These are phyloP conservation scores for Phalloptychus januarius DNA, from an alignment of 2,797 vertebrate species.

Conservation along the genomic window DNA sequence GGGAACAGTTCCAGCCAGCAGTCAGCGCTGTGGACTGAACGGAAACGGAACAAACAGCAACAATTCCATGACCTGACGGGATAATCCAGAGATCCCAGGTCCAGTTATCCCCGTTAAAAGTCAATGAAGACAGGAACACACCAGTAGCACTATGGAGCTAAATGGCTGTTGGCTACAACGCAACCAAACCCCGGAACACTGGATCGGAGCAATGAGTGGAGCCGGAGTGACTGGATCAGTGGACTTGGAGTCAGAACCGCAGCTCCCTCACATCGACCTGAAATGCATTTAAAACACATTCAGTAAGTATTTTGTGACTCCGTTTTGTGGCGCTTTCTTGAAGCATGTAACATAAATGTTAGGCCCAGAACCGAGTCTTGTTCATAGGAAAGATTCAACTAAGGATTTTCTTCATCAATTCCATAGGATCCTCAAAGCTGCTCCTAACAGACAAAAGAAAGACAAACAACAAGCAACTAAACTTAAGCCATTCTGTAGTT, in stretches of 20 bases:
- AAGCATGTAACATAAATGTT: background rate
- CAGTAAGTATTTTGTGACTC: background rate
- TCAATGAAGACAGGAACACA: constrained; percentile 11
- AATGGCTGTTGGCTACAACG: constrained; percentile 61
- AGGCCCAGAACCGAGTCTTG: no score
- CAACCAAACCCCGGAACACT: constrained; percentile 49
- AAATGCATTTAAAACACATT: background rate
- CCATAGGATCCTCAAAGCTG: no score
- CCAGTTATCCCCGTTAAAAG: constrained; percentile 29
- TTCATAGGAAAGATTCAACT: no score
- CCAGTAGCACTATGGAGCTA: constrained; percentile 52
- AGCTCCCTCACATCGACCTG: background rate
- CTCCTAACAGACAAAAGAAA: no score
- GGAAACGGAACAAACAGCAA: background rate
- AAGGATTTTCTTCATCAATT: no score
- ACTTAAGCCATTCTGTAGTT: no score
- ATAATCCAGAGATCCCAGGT: constrained; percentile 29
- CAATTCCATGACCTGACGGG: constrained; percentile 41
- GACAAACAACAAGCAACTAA: no score
- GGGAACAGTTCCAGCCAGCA: constrained; percentile 6
- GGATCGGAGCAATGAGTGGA: constrained; percentile 54
- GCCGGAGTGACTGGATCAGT: constrained; percentile 28
- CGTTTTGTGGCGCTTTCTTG: background rate
- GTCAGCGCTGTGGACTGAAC: constrained; percentile 15
- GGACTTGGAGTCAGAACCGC: background rate